These are phyloP conservation scores for Columbina picui DNA, from an alignment of 2,113 vertebrate genomes.

Conservation along the genomic window DNA sequence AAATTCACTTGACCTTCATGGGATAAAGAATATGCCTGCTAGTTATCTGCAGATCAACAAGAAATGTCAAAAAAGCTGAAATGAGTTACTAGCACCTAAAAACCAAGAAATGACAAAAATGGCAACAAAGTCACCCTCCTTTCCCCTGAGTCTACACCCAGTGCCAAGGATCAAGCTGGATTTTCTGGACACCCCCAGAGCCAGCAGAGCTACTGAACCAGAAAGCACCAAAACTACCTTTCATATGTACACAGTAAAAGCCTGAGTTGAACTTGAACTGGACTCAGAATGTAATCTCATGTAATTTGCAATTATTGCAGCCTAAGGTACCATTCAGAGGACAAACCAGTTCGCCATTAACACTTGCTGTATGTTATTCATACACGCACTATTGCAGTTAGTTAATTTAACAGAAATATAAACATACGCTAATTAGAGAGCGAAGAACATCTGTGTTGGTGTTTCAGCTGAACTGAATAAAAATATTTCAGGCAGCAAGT, in stretches of 20 bases:
- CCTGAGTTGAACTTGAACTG: background rate
- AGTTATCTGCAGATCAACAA: background rate
- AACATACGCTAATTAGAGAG: constrained; percentile 20
- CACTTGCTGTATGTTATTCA: background rate
- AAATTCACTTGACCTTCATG: background rate
- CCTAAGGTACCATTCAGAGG: background rate
- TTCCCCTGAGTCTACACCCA: background rate
- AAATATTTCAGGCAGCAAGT: constrained; percentile 42
- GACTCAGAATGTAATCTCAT: background rate
- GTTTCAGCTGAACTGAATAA: constrained; percentile 11
- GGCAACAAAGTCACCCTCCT: background rate
- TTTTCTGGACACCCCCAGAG: background rate
- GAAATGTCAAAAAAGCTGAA: background rate
- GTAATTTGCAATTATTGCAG: background rate
- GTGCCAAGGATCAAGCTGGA: background rate
- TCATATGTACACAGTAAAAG: background rate
- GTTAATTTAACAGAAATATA: constrained; percentile 30
- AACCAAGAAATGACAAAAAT: background rate
- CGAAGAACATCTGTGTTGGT: constrained; percentile 57
- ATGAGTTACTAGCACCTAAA: background rate
- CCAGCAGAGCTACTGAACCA: background rate
- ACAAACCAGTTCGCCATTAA: background rate
- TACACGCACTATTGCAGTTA: background rate
- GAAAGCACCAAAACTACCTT: background rate
- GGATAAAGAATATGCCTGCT: background rate